Evolutionary conservation across 2,113 vertebrate species (phyloP), one percentile per base, ranked within the genome.

Genomic region (Sphaerodactylus townsendi): DNA sequence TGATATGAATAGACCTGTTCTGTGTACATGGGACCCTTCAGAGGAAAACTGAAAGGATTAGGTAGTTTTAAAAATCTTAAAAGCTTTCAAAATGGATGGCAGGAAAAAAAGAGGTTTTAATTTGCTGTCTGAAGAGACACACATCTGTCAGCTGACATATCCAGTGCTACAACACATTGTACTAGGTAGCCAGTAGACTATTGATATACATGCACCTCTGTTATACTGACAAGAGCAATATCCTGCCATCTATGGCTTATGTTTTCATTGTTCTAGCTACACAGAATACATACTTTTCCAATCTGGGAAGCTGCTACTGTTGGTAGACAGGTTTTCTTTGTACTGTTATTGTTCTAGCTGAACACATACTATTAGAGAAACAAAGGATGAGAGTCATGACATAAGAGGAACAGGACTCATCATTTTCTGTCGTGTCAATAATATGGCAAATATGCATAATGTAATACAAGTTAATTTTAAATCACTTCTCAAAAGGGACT

Each of bases 321-420:
- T 80, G 65, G 15, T 23, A 15, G 4, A 69, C 53, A 82, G 37
- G 14, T 65, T 83, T 2, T 77, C 74, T 82, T 83, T 2, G 74
- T 83, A 64, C 77, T 77, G 76, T 86, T 71, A 71, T 48, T 81
- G 81, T 76, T 41, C 65, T 81, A 46, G 69, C 48, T 81, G 91
- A 92, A 84, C 87, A 87, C 19, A 46, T 86, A 78, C 35, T 64
- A 39, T 82, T 11, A 53, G n/a, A 88, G 83, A 89, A 79, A 77
- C 23, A 89, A 72, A 62, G 41, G 48, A 14, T 33, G 39, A n/a
- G 48, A 85, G 62, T 82, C 71, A 30, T 62, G 0, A 35, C 84
- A 15, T 84, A 86, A 90, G 94, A 93, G 91, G 91, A 92, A 94
- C 88, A 64, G 74, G 91, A 93, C 77, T 92, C 86, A 93, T 93